Evolutionary conservation across 2,888 invertebrate genomes (phyloP).

Genomic region (Muscina levida): DNA sequence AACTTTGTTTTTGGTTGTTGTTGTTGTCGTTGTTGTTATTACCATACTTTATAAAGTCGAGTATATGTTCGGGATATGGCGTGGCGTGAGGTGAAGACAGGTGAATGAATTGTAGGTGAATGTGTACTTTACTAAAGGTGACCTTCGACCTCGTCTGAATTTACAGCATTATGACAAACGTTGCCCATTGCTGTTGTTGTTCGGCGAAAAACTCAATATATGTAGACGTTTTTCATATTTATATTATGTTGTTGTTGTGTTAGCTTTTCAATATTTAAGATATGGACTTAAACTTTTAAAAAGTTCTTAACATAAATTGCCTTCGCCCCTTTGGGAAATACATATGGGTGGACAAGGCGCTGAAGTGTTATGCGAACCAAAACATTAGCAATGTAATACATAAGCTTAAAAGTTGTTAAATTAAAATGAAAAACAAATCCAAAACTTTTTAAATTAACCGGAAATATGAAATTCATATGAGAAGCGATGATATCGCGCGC

Average conservation of each 20-base stretch:
- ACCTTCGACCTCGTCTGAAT: neutral
- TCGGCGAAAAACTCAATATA: neutral
- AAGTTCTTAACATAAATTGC: constrained; percentile 25
- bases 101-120: neutral
- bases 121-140: constrained; percentile 3
- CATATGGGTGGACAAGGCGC: neutral
- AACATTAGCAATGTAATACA: neutral
- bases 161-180: neutral
- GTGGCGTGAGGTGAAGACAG: neutral
- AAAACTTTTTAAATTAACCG: constrained; percentile 19
- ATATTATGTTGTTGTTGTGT: neutral
- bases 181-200: neutral
- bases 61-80: no score
- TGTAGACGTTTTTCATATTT: no score
- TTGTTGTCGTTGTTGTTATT: neutral
- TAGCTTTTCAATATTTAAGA: constrained; percentile 27
- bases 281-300: constrained; percentile 20
- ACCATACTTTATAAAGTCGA: constrained; percentile 14
- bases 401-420: constrained; percentile 19
- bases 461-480: neutral
- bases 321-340: constrained; percentile 9
- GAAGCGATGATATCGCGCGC: neutral
- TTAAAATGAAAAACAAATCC: constrained; percentile 7
- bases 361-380: constrained; percentile 10
- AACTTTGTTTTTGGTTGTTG: neutral